Evolutionary conservation across 2,797 vertebrate species (phyloP).

Genomic region (Amblyraja radiata): DNA sequence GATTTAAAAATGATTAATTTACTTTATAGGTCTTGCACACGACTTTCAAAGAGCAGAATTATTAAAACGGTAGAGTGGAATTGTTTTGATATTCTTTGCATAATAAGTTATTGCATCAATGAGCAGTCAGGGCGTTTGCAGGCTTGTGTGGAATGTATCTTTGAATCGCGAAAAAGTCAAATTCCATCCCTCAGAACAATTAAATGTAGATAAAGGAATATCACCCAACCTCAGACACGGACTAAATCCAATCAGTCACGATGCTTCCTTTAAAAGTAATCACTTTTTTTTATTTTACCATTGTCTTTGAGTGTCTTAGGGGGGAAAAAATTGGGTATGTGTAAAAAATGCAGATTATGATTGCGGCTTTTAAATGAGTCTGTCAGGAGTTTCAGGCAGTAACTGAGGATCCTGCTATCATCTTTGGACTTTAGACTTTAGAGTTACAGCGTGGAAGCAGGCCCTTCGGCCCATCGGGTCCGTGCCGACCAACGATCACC

Average conservation of each 20-base stretch:
- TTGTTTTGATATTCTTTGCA: constrained; percentile 12
- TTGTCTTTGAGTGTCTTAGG: background rate
- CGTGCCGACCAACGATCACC: too few relatives aligned
- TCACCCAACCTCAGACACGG: background rate
- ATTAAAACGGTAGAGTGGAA: background rate
- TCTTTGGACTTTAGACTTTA: too few relatives aligned
- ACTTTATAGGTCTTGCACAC: background rate
- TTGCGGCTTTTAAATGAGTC: background rate
- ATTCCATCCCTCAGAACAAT: background rate
- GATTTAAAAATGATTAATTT: constrained; percentile 12
- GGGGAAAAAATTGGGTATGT: background rate
- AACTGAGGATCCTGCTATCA: background rate
- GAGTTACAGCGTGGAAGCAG: too few relatives aligned
- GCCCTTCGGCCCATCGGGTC: too few relatives aligned
- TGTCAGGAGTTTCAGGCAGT: background rate
- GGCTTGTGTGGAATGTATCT: background rate
- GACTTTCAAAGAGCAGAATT: background rate
- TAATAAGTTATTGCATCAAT: constrained; percentile 25
- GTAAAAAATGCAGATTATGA: background rate
- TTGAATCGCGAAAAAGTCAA: background rate
- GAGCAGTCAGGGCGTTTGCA: constrained; percentile 7
- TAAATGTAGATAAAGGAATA: constrained; percentile 20
- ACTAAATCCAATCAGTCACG: background rate
- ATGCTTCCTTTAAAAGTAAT: background rate
- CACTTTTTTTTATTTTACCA: background rate